These are phyloP conservation scores for Tauraco erythrolophus DNA, from an alignment of 2,113 vertebrate genomes.

Conservation along the genomic window DNA sequence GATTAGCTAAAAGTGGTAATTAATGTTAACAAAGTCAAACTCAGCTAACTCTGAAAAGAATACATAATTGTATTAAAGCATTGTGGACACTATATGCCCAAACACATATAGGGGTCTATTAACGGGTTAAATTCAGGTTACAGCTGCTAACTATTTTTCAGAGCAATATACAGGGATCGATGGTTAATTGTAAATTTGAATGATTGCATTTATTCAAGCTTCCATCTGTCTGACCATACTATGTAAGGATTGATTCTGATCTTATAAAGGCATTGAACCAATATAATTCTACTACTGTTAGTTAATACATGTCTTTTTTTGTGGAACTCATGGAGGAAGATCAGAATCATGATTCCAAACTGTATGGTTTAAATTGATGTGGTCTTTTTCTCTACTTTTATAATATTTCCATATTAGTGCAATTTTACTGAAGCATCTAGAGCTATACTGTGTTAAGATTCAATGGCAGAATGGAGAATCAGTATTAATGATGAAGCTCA, in stretches of 20 bases:
- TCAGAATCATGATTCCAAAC: neutral
- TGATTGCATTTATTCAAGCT: neutral
- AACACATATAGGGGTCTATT: neutral
- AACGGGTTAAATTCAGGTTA: neutral
- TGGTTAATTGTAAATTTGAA: neutral
- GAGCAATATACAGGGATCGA: neutral
- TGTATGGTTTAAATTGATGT: neutral
- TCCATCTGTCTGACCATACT: neutral
- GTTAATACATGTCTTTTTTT: neutral
- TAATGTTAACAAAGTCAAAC: neutral
- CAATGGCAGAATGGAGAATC: neutral
- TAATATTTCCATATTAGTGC: fast-evolving
- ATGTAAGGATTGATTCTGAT: neutral
- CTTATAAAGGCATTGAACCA: neutral
- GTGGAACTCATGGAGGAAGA: neutral
- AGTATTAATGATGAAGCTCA: neutral
- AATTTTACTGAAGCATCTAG: neutral
- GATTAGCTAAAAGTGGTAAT: neutral
- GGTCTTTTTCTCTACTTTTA: neutral
- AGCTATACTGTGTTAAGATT: neutral
- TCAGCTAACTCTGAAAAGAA: neutral
- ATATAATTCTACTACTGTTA: neutral
- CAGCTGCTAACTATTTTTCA: neutral
- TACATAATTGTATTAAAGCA: neutral
- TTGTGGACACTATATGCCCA: neutral